Base-by-base conservation (phyloP, 2,888 invertebrate genomes). In the Drosophila hamatofila region DNA sequence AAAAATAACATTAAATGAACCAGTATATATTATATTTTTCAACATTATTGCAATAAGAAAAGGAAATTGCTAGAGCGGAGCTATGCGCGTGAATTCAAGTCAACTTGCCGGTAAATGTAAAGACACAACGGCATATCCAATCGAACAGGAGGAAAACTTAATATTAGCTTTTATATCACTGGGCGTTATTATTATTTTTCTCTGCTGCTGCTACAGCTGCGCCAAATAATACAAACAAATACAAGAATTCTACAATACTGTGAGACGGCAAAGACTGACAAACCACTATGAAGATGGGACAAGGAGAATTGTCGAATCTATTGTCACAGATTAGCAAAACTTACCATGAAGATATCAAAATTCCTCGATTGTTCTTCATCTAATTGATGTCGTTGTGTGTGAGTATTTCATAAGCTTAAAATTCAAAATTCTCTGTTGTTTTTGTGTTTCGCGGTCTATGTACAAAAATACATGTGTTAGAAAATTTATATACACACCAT, bases 131-230 rank as follows among this genome's bases (percentile, higher is more conserved):
- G 21, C 4, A 12, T 30, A 57, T 48, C 59, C 63, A 11, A 30
- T 27, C 18, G 63, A 65, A 1, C 72, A 65, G 44, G 64, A 64
- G 14, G 44, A 59, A 16, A 25, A 46, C 9, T 0, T 66, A n/a
- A 1, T 21, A 0, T 1, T 75, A 12, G 63, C 59, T 14, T 7
- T 65, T 4, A 12, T 67, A 33, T 72, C 66, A 0, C n/a, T 78
- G 46, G 37, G 12, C 12, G 5, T 72, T 21, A 30, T 78, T 9
- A 35, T 66, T 4, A 11, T 72, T 0, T 30, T 78, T 2, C 39
- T 78, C 14, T 77, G 65, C 41, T 75, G 72, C 16, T 76, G 72
- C 21, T 76, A 63, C n/a, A 49, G 54, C 27, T 78, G 72, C 35
- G 18, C 62, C 16, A 35, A 49, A 57, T 74, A 62, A 18, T 12